phyloP scores from a whole-genome alignment of 2,888 invertebrate genomes.

The Athripsodes cinereus region DNA sequence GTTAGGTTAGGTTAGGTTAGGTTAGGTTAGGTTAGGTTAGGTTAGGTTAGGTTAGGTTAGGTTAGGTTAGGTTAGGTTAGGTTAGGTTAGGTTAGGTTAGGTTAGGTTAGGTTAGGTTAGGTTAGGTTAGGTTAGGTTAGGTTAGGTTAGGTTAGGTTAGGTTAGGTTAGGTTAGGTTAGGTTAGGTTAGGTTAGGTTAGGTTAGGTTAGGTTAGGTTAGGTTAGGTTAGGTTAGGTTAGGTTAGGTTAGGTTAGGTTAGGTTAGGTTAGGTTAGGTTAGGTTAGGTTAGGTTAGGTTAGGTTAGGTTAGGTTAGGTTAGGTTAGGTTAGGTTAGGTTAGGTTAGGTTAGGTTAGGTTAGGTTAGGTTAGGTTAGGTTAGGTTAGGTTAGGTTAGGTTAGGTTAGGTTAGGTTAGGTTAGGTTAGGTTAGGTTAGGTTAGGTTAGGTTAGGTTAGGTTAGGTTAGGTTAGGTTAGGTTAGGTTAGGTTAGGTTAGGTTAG shows the following conservation, averaged over 20 bases:
- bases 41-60: too few relatives aligned
- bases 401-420: background rate
- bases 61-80: too few relatives aligned
- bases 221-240: conserved; percentile 5
- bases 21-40: too few relatives aligned
- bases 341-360: background rate
- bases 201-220: conserved; percentile 3
- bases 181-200: conserved; percentile 7
- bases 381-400: background rate
- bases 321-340: background rate
- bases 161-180: conserved; percentile 10
- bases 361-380: background rate
- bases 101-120: too few relatives aligned
- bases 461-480: background rate
- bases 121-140: conserved; percentile 1
- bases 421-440: background rate
- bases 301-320: background rate
- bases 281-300: conserved; percentile 1
- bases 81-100: too few relatives aligned
- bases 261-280: conserved; percentile 3
- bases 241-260: conserved; percentile 5
- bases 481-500: background rate
- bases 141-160: conserved; percentile 10
- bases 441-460: background rate
- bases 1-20: too few relatives aligned